Base-by-base conservation (phyloP, 1,140 invertebrate species). In the Lepidurus couesii region DNA sequence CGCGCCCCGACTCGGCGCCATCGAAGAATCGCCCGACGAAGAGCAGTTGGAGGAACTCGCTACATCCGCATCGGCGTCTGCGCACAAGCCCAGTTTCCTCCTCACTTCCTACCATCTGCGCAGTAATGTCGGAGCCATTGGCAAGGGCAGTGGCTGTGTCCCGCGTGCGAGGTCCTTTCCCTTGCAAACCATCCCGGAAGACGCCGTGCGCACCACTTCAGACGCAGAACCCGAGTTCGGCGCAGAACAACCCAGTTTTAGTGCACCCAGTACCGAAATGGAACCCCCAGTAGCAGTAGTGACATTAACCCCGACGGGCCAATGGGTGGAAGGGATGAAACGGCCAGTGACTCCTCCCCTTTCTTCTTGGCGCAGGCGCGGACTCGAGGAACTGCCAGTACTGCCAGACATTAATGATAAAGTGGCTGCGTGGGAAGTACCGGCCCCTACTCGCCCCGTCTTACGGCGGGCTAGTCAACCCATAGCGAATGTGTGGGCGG, bases 1-100 rank as follows among this genome's bases (percentile, higher is more conserved):
- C 47, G 97, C 97, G 7, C 97, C 97, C 0, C 96, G 97, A 84
- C 86, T 99, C 3, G 94, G 92, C 77, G 91, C 93, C 42, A 99
- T 99, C 80, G 94, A 97, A 83, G 97, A 99, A 85, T 74, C 78
- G 13, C 78, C 78, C 3, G 76, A 79, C 34, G 34, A 47, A 65
- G 75, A 79, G 65, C 47, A 76, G 42, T 43, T 73, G 7, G 75
- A 79, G 47, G 75, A 79, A 73, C 42, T 65, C 24, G 53, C 76
- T 21, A 65, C 53, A 77, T 10, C 75, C 44, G 24, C 75, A 34
- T 8, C 26, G 77, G n/a, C 53, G 44, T 42, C 73, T 65, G 42
- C 43, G 75, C 53, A 16, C 47, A 11, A 21, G 75, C 34, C 42
- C 24, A 80, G 8, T 16, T 65, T 65, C 53, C 53, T 65, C 53